Base-by-base conservation (phyloP, 2,888 invertebrate species). In the Melanargia galathea region DNA sequence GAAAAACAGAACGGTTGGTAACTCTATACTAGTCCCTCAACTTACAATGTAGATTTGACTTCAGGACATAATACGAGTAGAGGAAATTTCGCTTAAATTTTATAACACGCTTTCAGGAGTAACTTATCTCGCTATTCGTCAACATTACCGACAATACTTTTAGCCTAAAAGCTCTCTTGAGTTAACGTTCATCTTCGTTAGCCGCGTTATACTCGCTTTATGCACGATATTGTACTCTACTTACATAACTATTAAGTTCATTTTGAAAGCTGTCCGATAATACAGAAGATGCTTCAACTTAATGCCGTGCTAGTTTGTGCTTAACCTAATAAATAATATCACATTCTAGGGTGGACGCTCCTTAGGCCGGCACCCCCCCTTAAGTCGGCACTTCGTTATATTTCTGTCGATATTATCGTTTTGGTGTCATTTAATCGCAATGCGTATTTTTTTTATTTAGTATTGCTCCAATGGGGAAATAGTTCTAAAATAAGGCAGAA, bases 121-220 rank as follows among this genome's bases (percentile, higher is more conserved):
- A 49, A 26, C 1, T 49, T 49, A 49, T 49, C 49, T 30, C 52
- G 18, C 30, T 30, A 22, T 64, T 45, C 52, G 22, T 63, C 45
- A 43, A 45, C 63, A 20, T 57, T 62, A 64, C 62, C 57, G 45
- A 54, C 59, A 56, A 59, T 57, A 64, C 63, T 64, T 64, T 52
- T 61, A 64, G 60, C 60, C 62, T 60, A 52, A 65, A 65, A 67
- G 67, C 67, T 63, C 67, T 65, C 57, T 54, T 45, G 45, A 62
- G 65, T 65, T 65, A 62, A 65, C 64, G 62, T 65, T 59, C 58
- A 61, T 65, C 65, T 62, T 65, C 67, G 60, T 65, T 62, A 65
- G 61, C 60, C 45, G 57, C n/a, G 18, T 24, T 26, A 24, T 46
- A 30, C 8, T 18, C 26, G 20, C 18, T 57, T 30, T 43, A 2